phyloP scores from a whole-genome alignment of 2,113 vertebrate species.

The Amia ocellicauda region DNA sequence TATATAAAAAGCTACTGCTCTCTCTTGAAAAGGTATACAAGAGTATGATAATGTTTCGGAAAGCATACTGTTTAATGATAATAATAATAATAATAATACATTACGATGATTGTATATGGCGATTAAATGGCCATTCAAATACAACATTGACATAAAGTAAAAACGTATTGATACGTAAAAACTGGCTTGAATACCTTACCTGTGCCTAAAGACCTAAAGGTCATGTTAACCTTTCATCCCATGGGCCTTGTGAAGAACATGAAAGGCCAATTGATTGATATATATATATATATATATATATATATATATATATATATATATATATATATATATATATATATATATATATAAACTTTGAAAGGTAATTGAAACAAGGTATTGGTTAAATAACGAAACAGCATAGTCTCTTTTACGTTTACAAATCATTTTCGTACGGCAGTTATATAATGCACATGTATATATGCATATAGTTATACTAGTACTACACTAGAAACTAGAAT shows the following conservation, averaged over 20 bases:
- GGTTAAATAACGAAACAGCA: no score
- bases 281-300: constrained; percentile 27
- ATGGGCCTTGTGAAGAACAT: constrained; percentile 54
- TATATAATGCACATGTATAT: no score
- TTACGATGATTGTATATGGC: background rate
- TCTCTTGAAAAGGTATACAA: no score
- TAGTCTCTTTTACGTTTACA: no score
- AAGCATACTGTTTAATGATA: background rate
- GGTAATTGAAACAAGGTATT: constrained; percentile 20
- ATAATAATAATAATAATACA: background rate
- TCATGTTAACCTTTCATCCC: background rate
- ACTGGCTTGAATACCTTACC: background rate
- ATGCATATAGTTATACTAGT: no score
- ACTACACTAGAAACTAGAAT: background rate
- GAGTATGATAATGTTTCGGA: background rate
- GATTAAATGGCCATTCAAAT: background rate
- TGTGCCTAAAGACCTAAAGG: background rate
- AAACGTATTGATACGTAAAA: background rate
- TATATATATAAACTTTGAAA: background rate
- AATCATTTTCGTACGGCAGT: no score
- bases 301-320: background rate
- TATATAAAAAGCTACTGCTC: constrained; percentile 8
- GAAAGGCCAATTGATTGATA: constrained; percentile 47
- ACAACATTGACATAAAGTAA: no score
- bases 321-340: background rate